These are phyloP conservation scores for Drosophila mayri DNA, from an alignment of 1,140 invertebrate genomes.

Conservation along the genomic window DNA sequence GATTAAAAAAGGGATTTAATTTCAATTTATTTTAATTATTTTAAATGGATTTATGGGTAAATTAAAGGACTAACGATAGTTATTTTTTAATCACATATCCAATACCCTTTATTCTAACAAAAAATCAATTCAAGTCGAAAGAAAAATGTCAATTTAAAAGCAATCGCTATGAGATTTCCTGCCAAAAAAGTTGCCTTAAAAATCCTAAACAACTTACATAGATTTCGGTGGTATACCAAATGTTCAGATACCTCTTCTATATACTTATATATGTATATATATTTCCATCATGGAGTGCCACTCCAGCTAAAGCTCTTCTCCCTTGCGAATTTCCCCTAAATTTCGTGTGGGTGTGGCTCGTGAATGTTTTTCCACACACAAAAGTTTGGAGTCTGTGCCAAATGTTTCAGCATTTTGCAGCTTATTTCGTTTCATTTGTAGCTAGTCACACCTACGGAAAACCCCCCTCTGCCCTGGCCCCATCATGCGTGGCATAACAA, in stretches of 20 bases:
- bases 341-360: constrained; percentile 42
- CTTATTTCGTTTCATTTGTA: constrained; percentile 78
- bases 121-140: not conserved
- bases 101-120: too few relatives aligned
- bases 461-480: constrained; percentile 1
- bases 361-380: constrained; percentile 26
- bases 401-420: constrained; percentile 54
- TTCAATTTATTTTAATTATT: not conserved
- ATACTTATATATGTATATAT: not conserved
- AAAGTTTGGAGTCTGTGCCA: constrained; percentile 28
- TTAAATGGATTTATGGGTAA: not conserved
- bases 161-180: not conserved
- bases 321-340: constrained; percentile 23
- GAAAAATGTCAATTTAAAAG: not conserved
- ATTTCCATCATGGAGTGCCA: constrained; percentile 14
- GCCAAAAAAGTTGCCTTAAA: not conserved
- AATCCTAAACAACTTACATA: not conserved
- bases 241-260: not conserved
- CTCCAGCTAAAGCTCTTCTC: constrained; percentile 25
- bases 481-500: constrained; percentile 78
- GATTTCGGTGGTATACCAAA: not conserved
- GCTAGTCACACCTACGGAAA: constrained; percentile 71
- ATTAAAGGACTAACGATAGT: too few relatives aligned
- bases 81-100: too few relatives aligned
- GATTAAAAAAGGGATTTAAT: not conserved